Conservation (phyloP, 2,113 vertebrate species). For the Microtus pennsylvanicus region DNA sequence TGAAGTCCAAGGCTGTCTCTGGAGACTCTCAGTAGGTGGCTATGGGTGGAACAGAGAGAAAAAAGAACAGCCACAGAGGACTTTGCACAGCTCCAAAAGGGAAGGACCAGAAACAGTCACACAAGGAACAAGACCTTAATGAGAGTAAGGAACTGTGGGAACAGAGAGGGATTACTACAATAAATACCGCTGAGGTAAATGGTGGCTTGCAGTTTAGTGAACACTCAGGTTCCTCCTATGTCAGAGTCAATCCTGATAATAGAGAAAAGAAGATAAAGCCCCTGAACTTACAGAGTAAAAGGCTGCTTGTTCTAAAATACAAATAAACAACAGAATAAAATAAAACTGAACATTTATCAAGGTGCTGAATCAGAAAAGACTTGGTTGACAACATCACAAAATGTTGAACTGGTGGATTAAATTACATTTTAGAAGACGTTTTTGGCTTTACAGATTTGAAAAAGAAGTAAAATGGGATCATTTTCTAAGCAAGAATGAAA, state of each 20-base stretch:
- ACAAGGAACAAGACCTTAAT: neutral
- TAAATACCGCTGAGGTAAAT: neutral
- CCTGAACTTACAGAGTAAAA: neutral
- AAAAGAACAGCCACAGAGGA: neutral
- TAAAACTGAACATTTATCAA: neutral
- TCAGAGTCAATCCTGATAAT: neutral
- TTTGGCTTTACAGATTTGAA: conserved; percentile 51
- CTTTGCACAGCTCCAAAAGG: neutral
- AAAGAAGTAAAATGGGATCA: conserved; percentile 48
- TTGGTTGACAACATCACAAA: conserved; percentile 46
- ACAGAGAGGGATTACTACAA: neutral
- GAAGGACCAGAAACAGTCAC: neutral
- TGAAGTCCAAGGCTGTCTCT: conserved; percentile 17
- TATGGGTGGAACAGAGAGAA: neutral
- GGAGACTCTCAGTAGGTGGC: conserved; percentile 31
- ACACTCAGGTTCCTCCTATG: neutral
- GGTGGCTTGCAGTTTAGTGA: neutral
- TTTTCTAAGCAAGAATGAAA: conserved; percentile 50
- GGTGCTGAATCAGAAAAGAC: neutral
- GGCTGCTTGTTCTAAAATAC: neutral
- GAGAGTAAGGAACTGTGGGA: neutral
- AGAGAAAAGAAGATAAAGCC: neutral
- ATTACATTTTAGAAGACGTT: neutral
- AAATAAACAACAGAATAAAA: conserved; percentile 38
- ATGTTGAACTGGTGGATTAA: conserved; percentile 30